A percentile compares a stretch with the other conserved stretches of the same genome.
phyloP scores from a whole-genome alignment of 2,888 invertebrate genomes.

The Apamea anceps region DNA sequence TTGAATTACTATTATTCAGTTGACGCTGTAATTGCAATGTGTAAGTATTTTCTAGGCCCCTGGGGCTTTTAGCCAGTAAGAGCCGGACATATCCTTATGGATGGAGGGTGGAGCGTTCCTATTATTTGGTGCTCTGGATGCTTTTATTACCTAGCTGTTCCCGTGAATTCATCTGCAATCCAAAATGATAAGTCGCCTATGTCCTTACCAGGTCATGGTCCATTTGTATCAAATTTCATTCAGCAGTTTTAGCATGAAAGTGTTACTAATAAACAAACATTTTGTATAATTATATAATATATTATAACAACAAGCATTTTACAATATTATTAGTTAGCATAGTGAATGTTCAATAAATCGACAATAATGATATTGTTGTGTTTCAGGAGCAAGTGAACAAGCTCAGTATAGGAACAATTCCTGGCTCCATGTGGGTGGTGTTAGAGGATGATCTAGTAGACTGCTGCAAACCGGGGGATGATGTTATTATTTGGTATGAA shows the following conservation, averaged over 20 bases:
- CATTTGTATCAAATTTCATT: too few species aligned
- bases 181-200: too few species aligned
- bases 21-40: background rate
- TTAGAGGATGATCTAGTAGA: slow-evolving; percentile 97
- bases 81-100: background rate
- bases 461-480: slow-evolving; percentile 96
- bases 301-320: too few species aligned
- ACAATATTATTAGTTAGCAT: too few species aligned
- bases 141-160: too few species aligned
- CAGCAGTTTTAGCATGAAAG: too few species aligned
- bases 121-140: background rate
- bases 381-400: slow-evolving; percentile 94
- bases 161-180: too few species aligned
- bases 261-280: too few species aligned
- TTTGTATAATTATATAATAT: too few species aligned
- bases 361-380: slow-evolving; percentile 1
- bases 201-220: too few species aligned
- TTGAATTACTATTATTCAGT: background rate
- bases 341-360: background rate
- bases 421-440: slow-evolving; percentile 94
- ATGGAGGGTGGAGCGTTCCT: background rate
- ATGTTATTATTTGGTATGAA: slow-evolving; percentile 94
- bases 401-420: slow-evolving; percentile 93
- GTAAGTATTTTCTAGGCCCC: background rate
- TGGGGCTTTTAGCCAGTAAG: background rate